Percentiles rank a stretch among this genome's conserved stretches.
Conservation (phyloP, 1,140 invertebrate genomes). For the Phymorhynchus buccinoides region DNA sequence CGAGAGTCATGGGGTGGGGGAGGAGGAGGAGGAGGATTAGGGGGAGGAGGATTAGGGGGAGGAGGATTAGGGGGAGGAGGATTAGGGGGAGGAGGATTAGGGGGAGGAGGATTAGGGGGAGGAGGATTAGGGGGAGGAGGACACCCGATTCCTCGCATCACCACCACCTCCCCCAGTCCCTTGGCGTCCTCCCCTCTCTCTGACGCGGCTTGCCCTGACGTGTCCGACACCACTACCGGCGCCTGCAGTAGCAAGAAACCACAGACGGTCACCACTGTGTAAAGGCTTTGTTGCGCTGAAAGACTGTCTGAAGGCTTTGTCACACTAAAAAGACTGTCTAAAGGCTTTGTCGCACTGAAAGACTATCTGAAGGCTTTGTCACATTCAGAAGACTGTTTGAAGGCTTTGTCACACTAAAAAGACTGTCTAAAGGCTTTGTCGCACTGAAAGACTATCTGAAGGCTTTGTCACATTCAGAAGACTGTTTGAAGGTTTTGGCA, state of each 20-base stretch:
- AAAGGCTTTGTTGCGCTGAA: neutral
- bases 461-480: neutral
- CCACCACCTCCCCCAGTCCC: conserved; percentile 27
- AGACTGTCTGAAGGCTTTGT: too few species aligned
- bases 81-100: neutral
- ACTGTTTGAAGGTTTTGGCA: too few species aligned
- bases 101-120: neutral
- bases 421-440: too few species aligned
- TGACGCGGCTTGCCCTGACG: conserved; percentile 27
- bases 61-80: neutral
- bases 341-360: too few species aligned
- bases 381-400: too few species aligned
- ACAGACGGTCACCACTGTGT: conserved; percentile 7
- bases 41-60: too few species aligned
- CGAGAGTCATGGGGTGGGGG: too few species aligned
- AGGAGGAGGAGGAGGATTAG: neutral
- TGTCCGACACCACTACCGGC: too few species aligned
- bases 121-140: neutral
- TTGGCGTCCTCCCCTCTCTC: conserved; percentile 34
- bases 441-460: neutral
- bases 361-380: neutral
- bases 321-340: too few species aligned
- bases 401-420: too few species aligned
- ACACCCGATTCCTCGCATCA: neutral
- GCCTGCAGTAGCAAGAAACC: conserved; percentile 18